Evolutionary conservation across 1,140 invertebrate genomes (phyloP).

Genomic region (Drosophila eugracilis): DNA sequence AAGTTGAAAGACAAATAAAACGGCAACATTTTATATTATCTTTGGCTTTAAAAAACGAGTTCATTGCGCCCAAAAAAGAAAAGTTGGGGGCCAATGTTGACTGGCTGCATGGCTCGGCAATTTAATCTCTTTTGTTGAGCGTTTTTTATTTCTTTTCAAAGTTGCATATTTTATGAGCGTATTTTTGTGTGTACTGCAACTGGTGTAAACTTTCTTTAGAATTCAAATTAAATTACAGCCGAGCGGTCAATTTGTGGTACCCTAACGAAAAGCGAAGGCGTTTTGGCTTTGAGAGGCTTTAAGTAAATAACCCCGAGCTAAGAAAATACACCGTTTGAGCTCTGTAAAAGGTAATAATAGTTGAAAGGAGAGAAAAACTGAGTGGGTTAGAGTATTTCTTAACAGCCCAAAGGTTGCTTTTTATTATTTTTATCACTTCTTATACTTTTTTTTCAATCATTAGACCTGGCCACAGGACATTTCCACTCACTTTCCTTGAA

Average conservation of each 20-base stretch:
- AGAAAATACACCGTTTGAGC: slow-evolving; percentile 11
- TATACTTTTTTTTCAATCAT: slow-evolving; percentile 32
- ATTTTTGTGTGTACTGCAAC: slow-evolving; percentile 38
- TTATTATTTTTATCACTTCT: slow-evolving; percentile 35
- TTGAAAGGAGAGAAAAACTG: slow-evolving; percentile 1
- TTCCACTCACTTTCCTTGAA: slow-evolving; percentile 12
- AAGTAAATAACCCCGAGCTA: slow-evolving; percentile 25
- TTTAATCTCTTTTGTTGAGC: slow-evolving; percentile 44
- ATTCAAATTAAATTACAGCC: slow-evolving; percentile 51
- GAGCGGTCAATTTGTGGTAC: slow-evolving; percentile 37
- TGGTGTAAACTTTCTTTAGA: slow-evolving; percentile 36
- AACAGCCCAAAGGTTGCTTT: not conserved
- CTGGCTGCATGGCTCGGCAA: slow-evolving; percentile 15
- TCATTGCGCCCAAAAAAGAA: slow-evolving; percentile 42
- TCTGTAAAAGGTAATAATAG: slow-evolving; percentile 28
- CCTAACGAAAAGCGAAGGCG: slow-evolving; percentile 12
- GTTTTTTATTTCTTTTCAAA: slow-evolving; percentile 48
- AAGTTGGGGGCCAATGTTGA: slow-evolving; percentile 34
- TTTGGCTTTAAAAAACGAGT: slow-evolving; percentile 33
- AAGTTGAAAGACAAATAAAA: slow-evolving; percentile 23
- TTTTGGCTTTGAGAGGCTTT: slow-evolving; percentile 13
- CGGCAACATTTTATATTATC: slow-evolving; percentile 40
- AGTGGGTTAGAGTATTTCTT: not conserved
- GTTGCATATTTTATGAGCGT: slow-evolving; percentile 52
- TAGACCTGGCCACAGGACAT: slow-evolving; percentile 40